Evolutionary conservation across 2,888 invertebrate species (phyloP).

Genomic region (Agrypnus murinus): DNA sequence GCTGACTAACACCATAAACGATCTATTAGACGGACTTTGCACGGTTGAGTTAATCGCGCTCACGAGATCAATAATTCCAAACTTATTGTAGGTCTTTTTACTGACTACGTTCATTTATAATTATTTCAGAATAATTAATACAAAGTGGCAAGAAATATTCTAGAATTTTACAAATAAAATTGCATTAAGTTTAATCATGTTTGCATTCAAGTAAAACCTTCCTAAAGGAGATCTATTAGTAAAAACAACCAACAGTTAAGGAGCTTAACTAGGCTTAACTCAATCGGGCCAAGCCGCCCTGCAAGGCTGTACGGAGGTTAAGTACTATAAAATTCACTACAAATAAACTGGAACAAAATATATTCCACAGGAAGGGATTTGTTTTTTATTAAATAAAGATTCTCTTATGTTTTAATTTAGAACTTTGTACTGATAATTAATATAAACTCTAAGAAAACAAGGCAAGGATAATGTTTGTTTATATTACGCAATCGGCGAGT

Average conservation of each 20-base stretch:
- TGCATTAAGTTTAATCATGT: neutral
- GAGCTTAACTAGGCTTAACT: conserved; percentile 26
- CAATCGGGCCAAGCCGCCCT: conserved; percentile 19
- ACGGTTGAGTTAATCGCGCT: conserved; percentile 4
- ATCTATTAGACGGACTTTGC: conserved; percentile 23
- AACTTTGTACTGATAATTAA: neutral
- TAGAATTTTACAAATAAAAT: neutral
- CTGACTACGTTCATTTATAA: too few species aligned
- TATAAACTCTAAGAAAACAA: conserved; percentile 6
- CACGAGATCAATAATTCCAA: too few species aligned
- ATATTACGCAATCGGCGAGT: neutral
- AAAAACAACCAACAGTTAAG: conserved; percentile 28
- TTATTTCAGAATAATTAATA: too few species aligned
- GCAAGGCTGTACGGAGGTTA: conserved; percentile 13
- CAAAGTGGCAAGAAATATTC: too few species aligned
- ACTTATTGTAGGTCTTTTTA: too few species aligned
- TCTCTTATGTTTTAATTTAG: neutral
- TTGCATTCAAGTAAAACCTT: conserved; percentile 20
- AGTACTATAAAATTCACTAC: conserved; percentile 20
- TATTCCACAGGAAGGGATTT: neutral
- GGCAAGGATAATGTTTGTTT: conserved; percentile 8
- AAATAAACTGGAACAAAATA: conserved; percentile 19
- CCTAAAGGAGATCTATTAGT: conserved; percentile 26
- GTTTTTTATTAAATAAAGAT: neutral
- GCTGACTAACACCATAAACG: conserved; percentile 23